A percentile compares a stretch with the other conserved stretches of the same genome.
Conservation (phyloP, 2,888 invertebrate species). For the Laothoe populi region DNA sequence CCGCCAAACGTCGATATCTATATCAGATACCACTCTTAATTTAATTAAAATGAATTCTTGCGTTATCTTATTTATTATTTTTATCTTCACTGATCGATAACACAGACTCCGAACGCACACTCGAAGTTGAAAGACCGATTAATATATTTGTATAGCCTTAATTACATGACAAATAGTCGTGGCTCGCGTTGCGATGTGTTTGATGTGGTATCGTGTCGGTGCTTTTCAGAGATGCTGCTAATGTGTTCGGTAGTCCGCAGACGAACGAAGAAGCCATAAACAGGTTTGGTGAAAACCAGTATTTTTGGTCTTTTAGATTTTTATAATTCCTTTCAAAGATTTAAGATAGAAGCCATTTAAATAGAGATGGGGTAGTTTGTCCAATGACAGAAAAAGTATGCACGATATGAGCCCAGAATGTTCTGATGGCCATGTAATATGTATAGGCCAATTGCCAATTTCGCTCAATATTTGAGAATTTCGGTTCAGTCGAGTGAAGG, state of each 20-base stretch:
- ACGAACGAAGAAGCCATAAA: conserved; percentile 5
- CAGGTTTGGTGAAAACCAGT: conserved; percentile 13
- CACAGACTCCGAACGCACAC: conserved; percentile 23
- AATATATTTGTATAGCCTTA: conserved; percentile 75
- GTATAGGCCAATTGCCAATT: too few relatives aligned
- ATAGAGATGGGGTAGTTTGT: too few relatives aligned
- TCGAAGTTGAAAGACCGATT: conserved; percentile 72
- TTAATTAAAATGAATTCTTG: not conserved
- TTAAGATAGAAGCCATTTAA: too few relatives aligned
- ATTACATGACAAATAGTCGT: conserved; percentile 68
- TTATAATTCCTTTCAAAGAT: too few relatives aligned
- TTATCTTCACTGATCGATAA: conserved; percentile 12
- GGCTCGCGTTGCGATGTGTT: conserved; percentile 70
- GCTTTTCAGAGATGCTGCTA: conserved; percentile 41
- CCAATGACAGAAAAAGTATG: too few relatives aligned
- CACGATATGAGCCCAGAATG: too few relatives aligned
- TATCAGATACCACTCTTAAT: not conserved
- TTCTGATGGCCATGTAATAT: too few relatives aligned
- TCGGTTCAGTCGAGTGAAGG: too few relatives aligned
- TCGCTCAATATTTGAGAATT: too few relatives aligned
- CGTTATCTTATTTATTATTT: not conserved
- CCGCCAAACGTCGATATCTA: too few relatives aligned
- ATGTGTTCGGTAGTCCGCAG: conserved; percentile 39
- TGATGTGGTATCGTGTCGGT: conserved; percentile 47
- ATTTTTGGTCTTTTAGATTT: not conserved